Evolutionary conservation across 2,888 invertebrate species (phyloP).

Genomic region (Sycophila texana): DNA sequence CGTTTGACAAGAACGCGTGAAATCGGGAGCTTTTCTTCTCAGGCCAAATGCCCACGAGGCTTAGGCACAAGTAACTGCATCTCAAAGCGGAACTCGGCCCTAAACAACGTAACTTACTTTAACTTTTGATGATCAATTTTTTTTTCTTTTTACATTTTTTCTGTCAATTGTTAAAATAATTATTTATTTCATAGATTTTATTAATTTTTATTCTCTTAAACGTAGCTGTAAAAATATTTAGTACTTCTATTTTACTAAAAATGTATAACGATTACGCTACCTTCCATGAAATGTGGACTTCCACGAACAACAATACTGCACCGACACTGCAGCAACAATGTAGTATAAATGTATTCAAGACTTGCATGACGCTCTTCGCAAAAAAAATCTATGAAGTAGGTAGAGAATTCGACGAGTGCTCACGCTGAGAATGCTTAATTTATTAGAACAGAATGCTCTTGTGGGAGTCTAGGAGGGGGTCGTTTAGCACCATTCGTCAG

Average conservation of each 20-base stretch:
- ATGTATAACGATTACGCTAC: not conserved
- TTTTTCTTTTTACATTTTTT: not conserved
- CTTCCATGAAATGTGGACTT: not conserved
- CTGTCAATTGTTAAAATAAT: not conserved
- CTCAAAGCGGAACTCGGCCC: conserved; percentile 16
- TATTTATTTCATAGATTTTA: too few relatives aligned
- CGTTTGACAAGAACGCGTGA: conserved; percentile 13
- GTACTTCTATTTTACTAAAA: not conserved
- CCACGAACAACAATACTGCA: too few relatives aligned
- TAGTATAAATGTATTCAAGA: not conserved
- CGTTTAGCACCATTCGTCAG: not conserved
- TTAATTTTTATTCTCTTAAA: too few relatives aligned
- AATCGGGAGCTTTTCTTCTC: conserved; percentile 13
- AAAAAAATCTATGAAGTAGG: not conserved
- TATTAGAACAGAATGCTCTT: not conserved
- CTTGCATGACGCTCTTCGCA: not conserved
- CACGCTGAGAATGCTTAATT: conserved; percentile 4
- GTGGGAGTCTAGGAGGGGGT: conserved; percentile 5
- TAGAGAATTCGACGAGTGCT: not conserved
- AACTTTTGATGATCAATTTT: not conserved
- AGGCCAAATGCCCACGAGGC: conserved; percentile 48
- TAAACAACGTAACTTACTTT: not conserved
- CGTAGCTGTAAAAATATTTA: too few relatives aligned
- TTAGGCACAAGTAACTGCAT: conserved; percentile 17
- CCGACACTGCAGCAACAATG: not conserved